phyloP scores from a whole-genome alignment of 1,140 invertebrate species.

The Ceratina calcarata region DNA sequence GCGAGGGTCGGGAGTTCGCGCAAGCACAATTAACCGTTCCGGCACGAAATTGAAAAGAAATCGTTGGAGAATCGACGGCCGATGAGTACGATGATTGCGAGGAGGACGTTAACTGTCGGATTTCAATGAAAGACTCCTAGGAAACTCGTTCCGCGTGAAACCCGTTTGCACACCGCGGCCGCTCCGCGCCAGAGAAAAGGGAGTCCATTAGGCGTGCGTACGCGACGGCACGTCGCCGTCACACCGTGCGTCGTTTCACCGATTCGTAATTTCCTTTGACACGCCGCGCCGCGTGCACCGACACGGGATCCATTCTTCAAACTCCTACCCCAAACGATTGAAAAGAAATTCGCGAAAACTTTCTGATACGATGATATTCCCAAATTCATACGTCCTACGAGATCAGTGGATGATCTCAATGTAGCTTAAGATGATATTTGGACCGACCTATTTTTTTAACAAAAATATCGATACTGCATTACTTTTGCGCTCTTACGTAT shows the following conservation, averaged over 20 bases:
- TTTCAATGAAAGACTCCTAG: constrained; percentile 36
- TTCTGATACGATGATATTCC: too few species aligned
- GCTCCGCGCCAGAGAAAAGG: constrained; percentile 1
- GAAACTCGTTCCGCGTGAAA: constrained; percentile 31
- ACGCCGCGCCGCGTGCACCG: constrained; percentile 2
- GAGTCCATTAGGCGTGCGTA: constrained; percentile 45
- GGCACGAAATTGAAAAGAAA: neutral
- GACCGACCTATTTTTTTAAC: too few species aligned
- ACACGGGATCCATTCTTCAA: constrained; percentile 23
- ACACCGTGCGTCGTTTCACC: constrained; percentile 24
- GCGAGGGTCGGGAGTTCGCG: too few species aligned
- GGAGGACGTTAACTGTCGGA: constrained; percentile 21
- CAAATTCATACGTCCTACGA: too few species aligned
- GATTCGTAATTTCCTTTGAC: constrained; percentile 43
- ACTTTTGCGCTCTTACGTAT: too few species aligned
- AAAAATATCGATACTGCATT: too few species aligned
- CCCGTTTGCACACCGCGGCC: constrained; percentile 16
- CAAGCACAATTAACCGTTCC: too few species aligned
- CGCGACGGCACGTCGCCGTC: constrained; percentile 37
- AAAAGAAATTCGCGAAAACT: constrained; percentile 15
- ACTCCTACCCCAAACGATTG: constrained; percentile 8
- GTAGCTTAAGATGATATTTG: too few species aligned
- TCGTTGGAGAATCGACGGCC: neutral
- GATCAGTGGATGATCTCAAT: too few species aligned
- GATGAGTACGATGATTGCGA: neutral